A percentile compares a stretch with the other conserved stretches of the same genome.
Evolutionary conservation across 2,888 invertebrate genomes (phyloP).

Genomic region (Apotomis capreana): DNA sequence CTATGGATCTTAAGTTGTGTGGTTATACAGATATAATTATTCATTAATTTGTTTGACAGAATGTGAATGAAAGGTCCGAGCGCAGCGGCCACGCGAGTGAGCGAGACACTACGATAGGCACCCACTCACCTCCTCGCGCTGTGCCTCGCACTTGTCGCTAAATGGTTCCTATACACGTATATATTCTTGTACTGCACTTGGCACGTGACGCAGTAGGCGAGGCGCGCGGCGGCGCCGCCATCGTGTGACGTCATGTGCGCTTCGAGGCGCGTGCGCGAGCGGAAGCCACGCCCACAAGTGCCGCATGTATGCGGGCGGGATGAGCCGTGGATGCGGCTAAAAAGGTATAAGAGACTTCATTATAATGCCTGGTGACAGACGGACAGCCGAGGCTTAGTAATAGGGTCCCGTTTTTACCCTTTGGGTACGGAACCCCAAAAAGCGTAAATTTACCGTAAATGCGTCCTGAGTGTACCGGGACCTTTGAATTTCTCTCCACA

Average conservation of each 20-base stretch:
- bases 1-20: no score
- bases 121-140: conserved; percentile 55
- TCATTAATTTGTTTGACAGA: no score
- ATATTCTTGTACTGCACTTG: conserved; percentile 63
- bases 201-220: conserved; percentile 59
- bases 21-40: no score
- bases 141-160: conserved; percentile 60
- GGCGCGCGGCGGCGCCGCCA: conserved; percentile 47
- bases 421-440: no score
- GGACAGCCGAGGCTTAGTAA: no score
- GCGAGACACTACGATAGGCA: no score
- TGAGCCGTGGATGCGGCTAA: conserved; percentile 57
- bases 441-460: conserved; percentile 51
- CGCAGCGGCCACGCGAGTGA: no score
- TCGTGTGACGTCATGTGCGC: conserved; percentile 56
- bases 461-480: conserved; percentile 54
- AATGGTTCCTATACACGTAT: conserved; percentile 62
- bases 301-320: conserved; percentile 57
- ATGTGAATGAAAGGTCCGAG: no score
- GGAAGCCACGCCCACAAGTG: conserved; percentile 56
- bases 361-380: no score
- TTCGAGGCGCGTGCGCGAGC: conserved; percentile 52
- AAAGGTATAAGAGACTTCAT: no score
- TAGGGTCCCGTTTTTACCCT: no score
- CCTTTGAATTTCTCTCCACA: conserved; percentile 65